These are phyloP conservation scores for Chlorodrepanis virens DNA, from an alignment of 2,113 vertebrate genomes.

Conservation along the genomic window DNA sequence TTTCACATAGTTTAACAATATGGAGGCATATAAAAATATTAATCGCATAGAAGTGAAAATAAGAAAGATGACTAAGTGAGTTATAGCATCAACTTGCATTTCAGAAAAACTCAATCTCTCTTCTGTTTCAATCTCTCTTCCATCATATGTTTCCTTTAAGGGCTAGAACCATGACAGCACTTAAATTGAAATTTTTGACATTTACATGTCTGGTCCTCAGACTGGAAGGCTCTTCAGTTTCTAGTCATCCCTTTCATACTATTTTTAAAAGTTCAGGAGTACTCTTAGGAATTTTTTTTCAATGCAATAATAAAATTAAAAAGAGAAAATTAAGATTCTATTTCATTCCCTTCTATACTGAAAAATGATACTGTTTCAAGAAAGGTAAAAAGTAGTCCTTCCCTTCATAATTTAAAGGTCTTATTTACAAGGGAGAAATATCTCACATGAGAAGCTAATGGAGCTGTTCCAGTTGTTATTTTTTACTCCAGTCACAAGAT, in stretches of 20 bases:
- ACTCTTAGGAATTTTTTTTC: background rate
- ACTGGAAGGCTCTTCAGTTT: background rate
- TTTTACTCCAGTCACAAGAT: background rate
- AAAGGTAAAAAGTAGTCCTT: background rate
- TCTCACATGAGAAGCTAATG: background rate
- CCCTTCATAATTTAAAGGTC: background rate
- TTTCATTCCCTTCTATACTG: background rate
- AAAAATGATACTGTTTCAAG: background rate
- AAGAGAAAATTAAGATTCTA: background rate
- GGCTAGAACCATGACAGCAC: accelerated
- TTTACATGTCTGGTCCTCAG: background rate
- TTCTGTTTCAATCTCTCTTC: background rate
- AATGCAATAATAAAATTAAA: background rate
- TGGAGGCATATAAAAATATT: background rate
- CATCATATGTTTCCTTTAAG: background rate
- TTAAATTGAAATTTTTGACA: background rate
- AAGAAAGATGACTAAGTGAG: background rate
- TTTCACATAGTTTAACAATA: background rate
- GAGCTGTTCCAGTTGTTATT: background rate
- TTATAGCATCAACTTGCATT: background rate
- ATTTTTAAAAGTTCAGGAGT: background rate
- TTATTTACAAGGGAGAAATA: background rate
- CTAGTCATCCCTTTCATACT: background rate
- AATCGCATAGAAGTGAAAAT: background rate
- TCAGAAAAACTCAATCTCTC: background rate